phyloP scores from a whole-genome alignment of 2,888 invertebrate genomes.

The Clitarchus hookeri region DNA sequence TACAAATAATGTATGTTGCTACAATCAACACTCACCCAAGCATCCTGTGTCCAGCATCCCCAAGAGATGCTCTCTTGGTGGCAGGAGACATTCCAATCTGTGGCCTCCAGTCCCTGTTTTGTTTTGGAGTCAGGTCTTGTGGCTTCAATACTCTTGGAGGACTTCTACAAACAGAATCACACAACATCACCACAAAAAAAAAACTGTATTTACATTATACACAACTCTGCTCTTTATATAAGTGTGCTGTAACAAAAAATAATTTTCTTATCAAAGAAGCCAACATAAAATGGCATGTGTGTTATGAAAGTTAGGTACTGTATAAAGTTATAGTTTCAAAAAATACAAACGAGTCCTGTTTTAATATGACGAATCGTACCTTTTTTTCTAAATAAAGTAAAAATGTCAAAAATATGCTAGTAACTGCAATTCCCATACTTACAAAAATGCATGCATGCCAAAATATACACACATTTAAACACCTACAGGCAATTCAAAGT shows the following conservation, averaged over 20 bases:
- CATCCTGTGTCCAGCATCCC: slow-evolving; percentile 74
- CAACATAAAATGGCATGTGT: too few species aligned
- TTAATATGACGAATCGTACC: too few species aligned
- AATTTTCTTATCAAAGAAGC: background rate
- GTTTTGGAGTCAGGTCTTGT: slow-evolving; percentile 66
- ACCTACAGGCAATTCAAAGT: too few species aligned
- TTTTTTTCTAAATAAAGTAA: too few species aligned
- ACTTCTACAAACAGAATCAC: slow-evolving; percentile 57
- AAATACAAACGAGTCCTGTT: too few species aligned
- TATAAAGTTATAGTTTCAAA: too few species aligned
- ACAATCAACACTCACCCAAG: slow-evolving; percentile 62
- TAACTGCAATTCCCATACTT: too few species aligned
- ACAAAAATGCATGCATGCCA: too few species aligned
- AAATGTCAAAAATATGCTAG: too few species aligned
- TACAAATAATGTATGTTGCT: too few species aligned
- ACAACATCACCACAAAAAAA: background rate
- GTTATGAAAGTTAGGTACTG: too few species aligned
- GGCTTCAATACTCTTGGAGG: slow-evolving; percentile 81
- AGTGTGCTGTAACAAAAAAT: background rate
- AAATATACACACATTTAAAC: too few species aligned
- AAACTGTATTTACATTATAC: background rate
- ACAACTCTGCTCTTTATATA: background rate
- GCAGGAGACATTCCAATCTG: slow-evolving; percentile 75
- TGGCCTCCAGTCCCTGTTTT: slow-evolving; percentile 72
- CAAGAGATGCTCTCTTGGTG: slow-evolving; percentile 67